Evolutionary conservation across 2,113 vertebrate species (phyloP), one percentile per base, ranked within the genome.

Genomic region (Chaetura pelagica): DNA sequence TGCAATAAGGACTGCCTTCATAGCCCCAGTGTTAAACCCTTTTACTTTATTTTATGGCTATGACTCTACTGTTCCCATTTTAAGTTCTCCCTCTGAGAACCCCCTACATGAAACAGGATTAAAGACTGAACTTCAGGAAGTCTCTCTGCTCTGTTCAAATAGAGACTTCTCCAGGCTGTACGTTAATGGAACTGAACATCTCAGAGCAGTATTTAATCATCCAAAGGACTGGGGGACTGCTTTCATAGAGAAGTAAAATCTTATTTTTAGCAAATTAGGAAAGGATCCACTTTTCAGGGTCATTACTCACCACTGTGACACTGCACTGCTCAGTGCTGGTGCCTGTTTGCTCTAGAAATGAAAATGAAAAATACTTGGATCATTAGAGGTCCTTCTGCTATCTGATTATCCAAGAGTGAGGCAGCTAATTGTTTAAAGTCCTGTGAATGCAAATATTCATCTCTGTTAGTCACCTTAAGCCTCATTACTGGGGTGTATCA

Each of bases 191-290:
- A 86, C 44, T 6, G 38, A 93, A 90, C 51, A 67, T 77, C 63
- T 88, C 89, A 86, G 82, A 0, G 14, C 62, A 23, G 30, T 10
- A 72, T 72, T 97, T 81, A 58, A 84, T 93, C 89, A 68, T 5
- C 59, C 81, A 42, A 40, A 80, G 51, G 75, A 51, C 72, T 52
- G 42, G 74, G 23, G 55, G 29, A 22, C 9, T 0, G 2, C 30
- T 92, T 92, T 52, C n/a, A n/a, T 0, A 59, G 58, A 86, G 75
- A 80, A 21, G 29, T 34, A 72, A 90, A 95, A 93, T 8, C 87
- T 94, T 90, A 95, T 92, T 97, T 96, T 94, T 96, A 95, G 90
- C 94, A 94, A 93, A 96, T 93, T 63, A 87, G 87, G 67, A 2
- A 80, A 91, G 55, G 1, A 20, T 67, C 67, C 72, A 40, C 81